Conservation (phyloP, 2,888 invertebrate genomes). For the Rutpela maculata region DNA sequence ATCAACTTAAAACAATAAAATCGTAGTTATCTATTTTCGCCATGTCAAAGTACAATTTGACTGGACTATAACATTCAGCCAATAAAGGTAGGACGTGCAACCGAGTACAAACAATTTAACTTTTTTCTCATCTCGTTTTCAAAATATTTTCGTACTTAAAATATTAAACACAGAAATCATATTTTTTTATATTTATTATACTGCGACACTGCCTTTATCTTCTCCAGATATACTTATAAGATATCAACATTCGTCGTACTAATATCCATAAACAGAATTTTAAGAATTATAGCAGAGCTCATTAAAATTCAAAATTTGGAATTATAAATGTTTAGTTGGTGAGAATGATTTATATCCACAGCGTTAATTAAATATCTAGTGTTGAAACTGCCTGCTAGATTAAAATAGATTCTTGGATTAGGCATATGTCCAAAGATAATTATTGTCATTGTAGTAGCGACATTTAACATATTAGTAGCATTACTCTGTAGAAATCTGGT, state of each 20-base stretch:
- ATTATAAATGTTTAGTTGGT: not conserved
- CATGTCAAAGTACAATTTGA: too few species aligned
- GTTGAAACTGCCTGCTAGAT: not conserved
- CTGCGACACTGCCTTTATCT: not conserved
- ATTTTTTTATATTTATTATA: not conserved
- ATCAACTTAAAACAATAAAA: too few species aligned
- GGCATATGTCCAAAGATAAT: conserved; percentile 6
- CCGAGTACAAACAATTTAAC: too few species aligned
- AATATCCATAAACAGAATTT: not conserved
- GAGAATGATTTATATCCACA: not conserved
- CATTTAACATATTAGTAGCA: not conserved
- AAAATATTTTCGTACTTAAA: too few species aligned
- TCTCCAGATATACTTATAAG: not conserved
- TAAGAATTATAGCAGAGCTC: not conserved
- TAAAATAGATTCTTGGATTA: conserved; percentile 7
- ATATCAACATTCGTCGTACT: not conserved
- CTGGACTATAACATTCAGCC: too few species aligned
- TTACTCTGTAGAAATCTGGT: not conserved
- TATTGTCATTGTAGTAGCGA: conserved; percentile 1
- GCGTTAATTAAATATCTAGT: not conserved
- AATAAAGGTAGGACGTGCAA: too few species aligned
- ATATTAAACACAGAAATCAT: too few species aligned
- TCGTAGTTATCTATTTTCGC: too few species aligned
- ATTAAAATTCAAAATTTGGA: not conserved
- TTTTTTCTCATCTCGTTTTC: too few species aligned